Base-by-base conservation (phyloP, 1,140 invertebrate genomes). In the Halesus radiatus region DNA sequence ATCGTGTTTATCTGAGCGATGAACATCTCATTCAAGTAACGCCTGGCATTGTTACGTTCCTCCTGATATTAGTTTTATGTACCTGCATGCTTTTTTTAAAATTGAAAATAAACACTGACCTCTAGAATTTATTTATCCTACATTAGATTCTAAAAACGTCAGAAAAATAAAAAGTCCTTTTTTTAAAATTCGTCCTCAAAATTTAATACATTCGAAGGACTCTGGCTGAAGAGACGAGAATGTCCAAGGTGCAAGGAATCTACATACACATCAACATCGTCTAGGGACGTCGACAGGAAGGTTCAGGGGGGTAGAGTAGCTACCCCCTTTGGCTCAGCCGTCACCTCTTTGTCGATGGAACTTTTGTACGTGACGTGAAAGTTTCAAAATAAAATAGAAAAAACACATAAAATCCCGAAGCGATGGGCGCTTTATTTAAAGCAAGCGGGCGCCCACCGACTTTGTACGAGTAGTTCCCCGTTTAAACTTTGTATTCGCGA, bases 271-370 rank as follows among this genome's bases (percentile, higher is more conserved):
- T 64, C 26, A 22, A 26, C 26, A 29, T 22, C 22, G 62, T 60
- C 56, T 23, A 20, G 56, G 56, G 56, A 60, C 56, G 56, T 20
- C 56, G 56, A 22, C 56, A 13, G 23, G 8, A 60, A 60, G 23
- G 62, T 29, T 22, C 15, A 26, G 10, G 8, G 37, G 10, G 37
- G 37, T 13, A 10, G 10, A 1, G 8, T 45, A 45, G 37, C 8
- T 13, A 10, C 37, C 52, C 72, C 72, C 72, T 75, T 54, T 60
- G 52, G 52, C 29, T 75, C 56, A 60, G 72, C 22, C 72, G 72
- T 75, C 72, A 75, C 72, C 72, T 75, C 72, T 75, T 75, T 75
- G 72, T 75, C 72, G 72, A 75, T 60, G 72, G 56, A 75, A 75
- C 72, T 75, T 75, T 75, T 75, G 72, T 56, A 75, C 72, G 53